phyloP scores from a whole-genome alignment of 2,797 vertebrate genomes.

The Tarsius wallacei region DNA sequence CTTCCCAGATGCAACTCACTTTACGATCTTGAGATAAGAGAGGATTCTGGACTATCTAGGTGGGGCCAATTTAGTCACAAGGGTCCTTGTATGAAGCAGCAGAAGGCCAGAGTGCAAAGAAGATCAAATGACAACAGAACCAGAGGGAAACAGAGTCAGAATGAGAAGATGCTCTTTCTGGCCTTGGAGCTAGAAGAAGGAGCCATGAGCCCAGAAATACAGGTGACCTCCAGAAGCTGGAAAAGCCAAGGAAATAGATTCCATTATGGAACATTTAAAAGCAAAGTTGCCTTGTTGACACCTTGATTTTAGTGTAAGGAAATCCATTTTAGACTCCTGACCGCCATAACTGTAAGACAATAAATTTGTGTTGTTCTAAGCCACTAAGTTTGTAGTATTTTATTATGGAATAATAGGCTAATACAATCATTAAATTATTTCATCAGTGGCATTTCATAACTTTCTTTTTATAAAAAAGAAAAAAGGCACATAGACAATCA shows the following conservation, averaged over 20 bases:
- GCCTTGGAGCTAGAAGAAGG: background rate
- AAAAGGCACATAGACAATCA: background rate
- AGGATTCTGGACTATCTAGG: background rate
- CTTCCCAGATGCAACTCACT: background rate
- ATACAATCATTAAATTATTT: background rate
- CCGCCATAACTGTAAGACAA: background rate
- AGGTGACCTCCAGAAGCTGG: background rate
- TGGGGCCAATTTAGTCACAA: background rate
- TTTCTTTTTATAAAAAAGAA: background rate
- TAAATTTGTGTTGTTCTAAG: background rate
- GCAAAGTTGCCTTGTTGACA: background rate
- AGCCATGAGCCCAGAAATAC: background rate
- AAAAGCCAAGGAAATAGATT: background rate
- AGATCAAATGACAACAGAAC: background rate
- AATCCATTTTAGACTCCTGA: background rate
- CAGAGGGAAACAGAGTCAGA: background rate
- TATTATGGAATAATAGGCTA: background rate
- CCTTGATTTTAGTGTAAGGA: background rate
- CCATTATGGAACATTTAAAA: background rate
- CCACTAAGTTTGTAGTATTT: fast-evolving
- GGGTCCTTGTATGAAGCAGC: background rate
- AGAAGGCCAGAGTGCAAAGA: background rate
- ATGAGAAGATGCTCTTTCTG: background rate
- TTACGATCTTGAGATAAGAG: background rate
- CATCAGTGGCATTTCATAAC: background rate